Base-by-base conservation (phyloP, 2,888 invertebrate species). In the Odontocerum albicorne region DNA sequence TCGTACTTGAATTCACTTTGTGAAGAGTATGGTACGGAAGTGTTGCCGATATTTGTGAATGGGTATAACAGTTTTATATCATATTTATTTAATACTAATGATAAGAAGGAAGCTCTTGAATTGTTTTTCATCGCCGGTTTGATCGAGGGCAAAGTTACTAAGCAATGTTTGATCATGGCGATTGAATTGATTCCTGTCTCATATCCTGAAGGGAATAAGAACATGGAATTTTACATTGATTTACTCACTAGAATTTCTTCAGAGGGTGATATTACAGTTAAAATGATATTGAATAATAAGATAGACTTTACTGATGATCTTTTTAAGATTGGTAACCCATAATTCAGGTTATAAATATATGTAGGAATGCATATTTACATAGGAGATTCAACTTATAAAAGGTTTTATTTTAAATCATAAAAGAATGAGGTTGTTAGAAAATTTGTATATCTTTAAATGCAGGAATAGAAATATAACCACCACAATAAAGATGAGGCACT, bases 271-370 rank as follows among this genome's bases (percentile, higher is more conserved):
- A 10, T 44, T 8, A 8, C 44, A 4, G 49, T 57, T 3, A 57
- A 53, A 31, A 39, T 42, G 20, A 12, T 43, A 2, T 49, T 53
- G 46, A 32, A 49, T 49, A 6, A 31, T 2, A 53, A 49, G 17
- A 38, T 38, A 4, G 38, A 38, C 15, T 12, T 35, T 7, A 33
- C n/a, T n/a, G n/a, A n/a, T n/a, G n/a, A n/a, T n/a, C n/a, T n/a
- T n/a, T n/a, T n/a, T n/a, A n/a, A n/a, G n/a, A n/a, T n/a, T n/a
- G n/a, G n/a, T n/a, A n/a, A n/a, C n/a, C n/a, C n/a, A n/a, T n/a
- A n/a, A n/a, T n/a, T n/a, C n/a, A n/a, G n/a, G n/a, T n/a, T n/a
- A n/a, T n/a, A n/a, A n/a, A n/a, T n/a, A n/a, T n/a, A n/a, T n/a
- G n/a, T n/a, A n/a, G n/a, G n/a, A n/a, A n/a, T n/a, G n/a, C n/a